Evolutionary conservation across 2,888 invertebrate species (phyloP), one percentile per base, ranked within the genome.

Genomic region (Apamea sordens): DNA sequence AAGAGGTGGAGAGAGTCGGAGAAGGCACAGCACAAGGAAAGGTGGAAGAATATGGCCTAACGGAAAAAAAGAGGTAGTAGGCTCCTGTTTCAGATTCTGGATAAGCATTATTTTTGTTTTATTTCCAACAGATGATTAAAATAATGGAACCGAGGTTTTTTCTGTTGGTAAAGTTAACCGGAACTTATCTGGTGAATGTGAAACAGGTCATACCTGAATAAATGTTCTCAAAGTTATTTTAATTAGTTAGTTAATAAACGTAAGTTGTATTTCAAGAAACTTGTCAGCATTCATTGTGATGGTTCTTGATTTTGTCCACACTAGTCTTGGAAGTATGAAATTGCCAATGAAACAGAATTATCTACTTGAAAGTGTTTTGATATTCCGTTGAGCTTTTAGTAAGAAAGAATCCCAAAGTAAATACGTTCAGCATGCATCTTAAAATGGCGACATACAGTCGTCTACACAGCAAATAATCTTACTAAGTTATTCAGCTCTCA

Each of bases 401-500:
- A 21, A 24, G 1, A 47, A 36, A 68, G 10, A n/a, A 32, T 41
- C 6, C 15, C 10, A 32, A 32, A 24, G 6, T 13, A 32, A 76
- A 24, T 24, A 24, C 47, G 18, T 63, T 41, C 4, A 32, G n/a
- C 32, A 21, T n/a, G 11, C 11, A 10, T 32, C 47, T 81, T 24
- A 68, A 83, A 63, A 63, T 56, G 50, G 67, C 53, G 53, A 56
- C 53, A 53, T 28, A n/a, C 36, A 53, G 41, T 68, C 28, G 83
- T 61, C 67, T 36, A 47, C 28, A 32, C 15, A 71, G 7, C 36
- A 71, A 69, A 83, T 77, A 64, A 83, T 69, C 56, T 69, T 18
- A 69, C 68, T 77, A 83, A 83, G 63, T 41, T 69, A 80, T 74
- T 83, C 77, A 56, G 68, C 53, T 53, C 65, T 79, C 70, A 59